Evolutionary conservation across 2,113 vertebrate species (phyloP).

Genomic region (Notechis scutatus): DNA sequence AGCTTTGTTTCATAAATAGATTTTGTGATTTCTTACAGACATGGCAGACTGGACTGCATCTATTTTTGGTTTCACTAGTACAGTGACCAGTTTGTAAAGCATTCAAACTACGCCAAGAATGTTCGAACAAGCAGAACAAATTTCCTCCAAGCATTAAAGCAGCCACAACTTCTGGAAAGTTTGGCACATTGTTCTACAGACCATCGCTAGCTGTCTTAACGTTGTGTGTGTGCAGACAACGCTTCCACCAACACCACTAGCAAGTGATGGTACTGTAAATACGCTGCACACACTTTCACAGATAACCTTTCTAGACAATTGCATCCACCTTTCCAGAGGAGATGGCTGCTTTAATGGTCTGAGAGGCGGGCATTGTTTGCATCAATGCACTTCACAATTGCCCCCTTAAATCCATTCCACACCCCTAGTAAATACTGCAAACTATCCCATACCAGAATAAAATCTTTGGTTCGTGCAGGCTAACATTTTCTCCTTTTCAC

Average conservation of each 20-base stretch:
- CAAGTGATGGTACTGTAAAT: background rate
- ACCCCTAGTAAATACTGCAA: background rate
- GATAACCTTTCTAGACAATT: background rate
- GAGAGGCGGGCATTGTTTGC: background rate
- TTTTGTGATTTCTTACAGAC: background rate
- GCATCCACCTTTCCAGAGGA: background rate
- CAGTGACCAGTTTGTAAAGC: background rate
- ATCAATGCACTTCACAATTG: background rate
- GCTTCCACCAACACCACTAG: background rate
- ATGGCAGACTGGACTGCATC: background rate
- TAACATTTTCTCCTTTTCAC: background rate
- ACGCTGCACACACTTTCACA: background rate
- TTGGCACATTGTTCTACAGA: background rate
- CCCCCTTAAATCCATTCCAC: background rate
- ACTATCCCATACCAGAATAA: background rate
- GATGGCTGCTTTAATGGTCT: background rate
- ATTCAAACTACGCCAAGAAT: background rate
- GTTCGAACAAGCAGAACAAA: background rate
- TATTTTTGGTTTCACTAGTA: background rate
- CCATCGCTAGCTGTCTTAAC: background rate
- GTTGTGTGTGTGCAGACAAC: background rate
- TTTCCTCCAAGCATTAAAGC: background rate
- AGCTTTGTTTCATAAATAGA: background rate
- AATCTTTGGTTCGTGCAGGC: background rate
- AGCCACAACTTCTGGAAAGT: background rate